Conservation (phyloP, 2,113 vertebrate genomes). For the Lanius ludovicianus region DNA sequence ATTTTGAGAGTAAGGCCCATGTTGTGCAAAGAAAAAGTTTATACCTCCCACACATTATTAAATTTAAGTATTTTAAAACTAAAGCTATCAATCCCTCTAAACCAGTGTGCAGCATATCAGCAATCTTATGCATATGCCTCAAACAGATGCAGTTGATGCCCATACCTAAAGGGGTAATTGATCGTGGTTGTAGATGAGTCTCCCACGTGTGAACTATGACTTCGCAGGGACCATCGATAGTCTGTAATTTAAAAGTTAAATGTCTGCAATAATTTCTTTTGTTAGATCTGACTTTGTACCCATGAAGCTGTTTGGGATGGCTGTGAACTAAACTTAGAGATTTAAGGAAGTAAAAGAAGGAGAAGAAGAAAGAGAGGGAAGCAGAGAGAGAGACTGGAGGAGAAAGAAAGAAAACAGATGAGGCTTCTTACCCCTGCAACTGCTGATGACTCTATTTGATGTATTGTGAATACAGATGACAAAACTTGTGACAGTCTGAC, state of each 20-base stretch:
- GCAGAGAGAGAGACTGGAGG: not conserved
- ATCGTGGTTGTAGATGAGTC: slow-evolving; percentile 97
- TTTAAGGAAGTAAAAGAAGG: slow-evolving; percentile 28
- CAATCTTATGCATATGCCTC: slow-evolving; percentile 81
- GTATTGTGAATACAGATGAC: not conserved
- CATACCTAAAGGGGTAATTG: slow-evolving; percentile 98
- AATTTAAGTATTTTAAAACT: slow-evolving; percentile 32
- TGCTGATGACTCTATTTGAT: not conserved
- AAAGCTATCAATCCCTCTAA: slow-evolving; percentile 60
- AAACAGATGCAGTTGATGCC: slow-evolving; percentile 81
- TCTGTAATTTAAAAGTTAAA: slow-evolving; percentile 98
- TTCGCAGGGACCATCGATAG: slow-evolving; percentile 90
- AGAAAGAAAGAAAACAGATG: slow-evolving; percentile 2
- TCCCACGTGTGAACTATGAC: slow-evolving; percentile 99
- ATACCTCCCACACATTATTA: slow-evolving; percentile 35
- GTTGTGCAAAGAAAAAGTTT: slow-evolving; percentile 52
- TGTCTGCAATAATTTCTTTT: slow-evolving; percentile 80
- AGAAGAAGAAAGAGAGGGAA: not conserved
- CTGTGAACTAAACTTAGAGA: slow-evolving; percentile 51
- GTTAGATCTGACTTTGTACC: slow-evolving; percentile 73
- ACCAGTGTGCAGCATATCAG: slow-evolving; percentile 77
- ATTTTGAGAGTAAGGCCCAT: slow-evolving; percentile 71
- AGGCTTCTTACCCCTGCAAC: slow-evolving; percentile 52
- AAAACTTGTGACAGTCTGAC: not conserved
- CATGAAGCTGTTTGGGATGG: slow-evolving; percentile 71